Evolutionary conservation across 2,888 invertebrate genomes (phyloP).

Genomic region (Drosophila emarginata): DNA sequence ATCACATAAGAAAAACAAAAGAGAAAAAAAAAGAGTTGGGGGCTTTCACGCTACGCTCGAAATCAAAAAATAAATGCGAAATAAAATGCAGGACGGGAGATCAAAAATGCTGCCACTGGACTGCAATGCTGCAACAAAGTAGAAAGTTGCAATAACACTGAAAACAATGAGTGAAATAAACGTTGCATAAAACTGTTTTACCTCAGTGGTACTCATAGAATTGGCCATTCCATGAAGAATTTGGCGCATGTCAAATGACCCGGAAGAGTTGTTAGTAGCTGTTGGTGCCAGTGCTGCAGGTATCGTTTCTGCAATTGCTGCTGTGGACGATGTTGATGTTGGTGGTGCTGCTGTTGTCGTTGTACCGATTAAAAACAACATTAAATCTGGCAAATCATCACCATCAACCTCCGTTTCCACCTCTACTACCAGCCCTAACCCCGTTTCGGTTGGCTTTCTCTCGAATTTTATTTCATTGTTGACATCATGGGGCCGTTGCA

Average conservation of each 20-base stretch:
- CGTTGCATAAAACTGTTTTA: slow-evolving; percentile 45
- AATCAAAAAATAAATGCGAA: slow-evolving; percentile 53
- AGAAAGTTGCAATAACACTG: slow-evolving; percentile 54
- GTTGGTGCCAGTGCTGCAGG: slow-evolving; percentile 3
- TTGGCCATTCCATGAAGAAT: slow-evolving; percentile 24
- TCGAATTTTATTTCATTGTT: slow-evolving; percentile 42
- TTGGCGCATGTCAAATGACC: slow-evolving; percentile 38
- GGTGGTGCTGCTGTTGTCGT: slow-evolving; percentile 45
- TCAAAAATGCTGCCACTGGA: slow-evolving; percentile 27
- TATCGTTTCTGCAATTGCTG: slow-evolving; percentile 12
- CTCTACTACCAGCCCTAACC: background rate
- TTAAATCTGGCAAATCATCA: slow-evolving; percentile 40
- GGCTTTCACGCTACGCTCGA: slow-evolving; percentile 71
- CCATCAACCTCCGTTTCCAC: slow-evolving; percentile 13
- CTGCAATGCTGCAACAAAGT: slow-evolving; percentile 37
- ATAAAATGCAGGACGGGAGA: slow-evolving; percentile 56
- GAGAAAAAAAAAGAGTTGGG: slow-evolving; percentile 7
- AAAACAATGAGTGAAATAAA: slow-evolving; percentile 21
- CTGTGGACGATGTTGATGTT: slow-evolving; percentile 19
- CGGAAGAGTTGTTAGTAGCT: slow-evolving; percentile 49
- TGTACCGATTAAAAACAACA: slow-evolving; percentile 59
- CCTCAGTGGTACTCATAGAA: slow-evolving; percentile 57
- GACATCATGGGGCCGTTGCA: slow-evolving; percentile 45
- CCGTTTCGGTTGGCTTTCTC: slow-evolving; percentile 38
- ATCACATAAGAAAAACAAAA: slow-evolving; percentile 19